These are phyloP conservation scores for Varanus komodoensis DNA, from an alignment of 2,113 vertebrate species.

Conservation along the genomic window DNA sequence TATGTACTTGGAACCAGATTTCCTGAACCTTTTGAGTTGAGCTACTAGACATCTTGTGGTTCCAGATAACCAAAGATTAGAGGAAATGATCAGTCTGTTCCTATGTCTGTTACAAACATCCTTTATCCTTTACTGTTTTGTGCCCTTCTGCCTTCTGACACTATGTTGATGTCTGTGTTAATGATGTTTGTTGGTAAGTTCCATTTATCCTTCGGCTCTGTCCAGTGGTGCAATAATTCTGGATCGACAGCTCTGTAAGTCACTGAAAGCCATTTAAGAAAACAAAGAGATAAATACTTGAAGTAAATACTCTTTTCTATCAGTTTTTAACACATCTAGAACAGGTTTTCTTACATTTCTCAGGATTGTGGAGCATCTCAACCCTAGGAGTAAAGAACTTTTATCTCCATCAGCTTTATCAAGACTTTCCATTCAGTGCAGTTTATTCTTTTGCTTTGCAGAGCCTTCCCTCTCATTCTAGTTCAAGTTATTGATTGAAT, in stretches of 20 bases:
- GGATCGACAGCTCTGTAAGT: neutral
- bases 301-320: neutral
- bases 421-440: neutral
- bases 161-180: slow-evolving; percentile 2
- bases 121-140: neutral
- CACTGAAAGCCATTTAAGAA: neutral
- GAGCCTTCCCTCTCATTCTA: neutral
- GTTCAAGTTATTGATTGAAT: neutral
- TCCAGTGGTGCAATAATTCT: neutral
- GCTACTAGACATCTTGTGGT: neutral
- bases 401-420: neutral
- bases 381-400: neutral
- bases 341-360: neutral
- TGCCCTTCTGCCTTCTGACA: neutral
- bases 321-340: neutral
- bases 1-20: neutral
- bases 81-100: neutral
- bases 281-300: neutral
- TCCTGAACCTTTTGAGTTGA: neutral
- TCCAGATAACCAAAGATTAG: neutral
- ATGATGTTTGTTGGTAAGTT: slow-evolving; percentile 1
- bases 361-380: neutral
- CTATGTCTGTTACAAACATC: neutral
- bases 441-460: neutral
- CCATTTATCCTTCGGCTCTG: slow-evolving; percentile 7